These are phyloP conservation scores for Dasysyrphus tricinctus DNA, from an alignment of 2,888 invertebrate species.

Conservation along the genomic window DNA sequence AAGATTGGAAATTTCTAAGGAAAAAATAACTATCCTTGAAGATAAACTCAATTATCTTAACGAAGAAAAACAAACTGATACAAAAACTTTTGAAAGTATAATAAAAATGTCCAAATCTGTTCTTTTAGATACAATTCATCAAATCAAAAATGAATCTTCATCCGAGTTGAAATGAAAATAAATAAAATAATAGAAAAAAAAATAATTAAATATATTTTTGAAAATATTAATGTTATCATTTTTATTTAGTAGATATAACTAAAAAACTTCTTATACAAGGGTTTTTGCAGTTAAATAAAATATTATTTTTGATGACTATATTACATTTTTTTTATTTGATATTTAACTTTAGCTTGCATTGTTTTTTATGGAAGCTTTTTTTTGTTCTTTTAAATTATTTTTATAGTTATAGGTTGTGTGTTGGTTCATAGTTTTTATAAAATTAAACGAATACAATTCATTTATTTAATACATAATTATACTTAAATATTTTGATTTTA, in stretches of 20 bases:
- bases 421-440: conserved; percentile 20
- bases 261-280: conserved; percentile 69
- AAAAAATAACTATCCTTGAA: conserved; percentile 80
- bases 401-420: conserved; percentile 56
- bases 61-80: conserved; percentile 81
- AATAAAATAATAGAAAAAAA: background rate
- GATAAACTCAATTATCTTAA: conserved; percentile 80
- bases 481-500: conserved; percentile 56
- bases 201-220: conserved; percentile 39
- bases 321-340: conserved; percentile 58
- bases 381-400: background rate
- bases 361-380: conserved; percentile 8
- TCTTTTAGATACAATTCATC: conserved; percentile 79
- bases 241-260: conserved; percentile 53
- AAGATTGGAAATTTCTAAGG: conserved; percentile 80
- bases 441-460: conserved; percentile 33
- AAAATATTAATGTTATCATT: conserved; percentile 54
- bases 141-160: background rate
- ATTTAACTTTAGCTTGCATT: conserved; percentile 33
- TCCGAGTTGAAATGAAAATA: background rate
- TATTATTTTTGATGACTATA: conserved; percentile 65
- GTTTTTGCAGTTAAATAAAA: conserved; percentile 67
- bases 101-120: conserved; percentile 80
- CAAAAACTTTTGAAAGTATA: conserved; percentile 80
- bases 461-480: conserved; percentile 40